Evolutionary conservation across 2,113 vertebrate genomes (phyloP).

Genomic region (Dromaius novaehollandiae): DNA sequence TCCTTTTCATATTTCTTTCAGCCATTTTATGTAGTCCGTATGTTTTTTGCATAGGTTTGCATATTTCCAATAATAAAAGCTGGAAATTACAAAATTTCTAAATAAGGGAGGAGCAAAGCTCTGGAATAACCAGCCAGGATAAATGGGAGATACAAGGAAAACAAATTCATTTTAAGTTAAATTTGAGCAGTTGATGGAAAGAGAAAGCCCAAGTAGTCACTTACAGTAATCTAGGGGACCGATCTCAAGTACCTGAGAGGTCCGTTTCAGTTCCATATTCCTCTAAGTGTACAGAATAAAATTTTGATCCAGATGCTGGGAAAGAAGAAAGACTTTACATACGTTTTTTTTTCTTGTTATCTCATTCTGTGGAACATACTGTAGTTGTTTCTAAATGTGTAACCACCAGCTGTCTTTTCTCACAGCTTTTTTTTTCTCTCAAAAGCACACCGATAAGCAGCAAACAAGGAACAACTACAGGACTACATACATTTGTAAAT

Average conservation of each 20-base stretch:
- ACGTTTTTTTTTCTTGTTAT: slow-evolving; percentile 30
- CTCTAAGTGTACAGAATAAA: background rate
- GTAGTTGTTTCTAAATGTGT: slow-evolving; percentile 19
- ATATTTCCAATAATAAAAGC: background rate
- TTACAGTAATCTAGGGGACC: background rate
- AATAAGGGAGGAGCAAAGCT: background rate
- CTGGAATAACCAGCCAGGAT: background rate
- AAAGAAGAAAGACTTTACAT: slow-evolving; percentile 1
- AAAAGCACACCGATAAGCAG: slow-evolving; percentile 1
- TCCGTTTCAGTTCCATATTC: background rate
- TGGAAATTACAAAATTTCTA: background rate
- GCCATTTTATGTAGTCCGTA: background rate
- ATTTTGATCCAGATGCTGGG: background rate
- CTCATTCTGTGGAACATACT: slow-evolving; percentile 7
- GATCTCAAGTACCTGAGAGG: background rate
- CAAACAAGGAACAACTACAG: background rate
- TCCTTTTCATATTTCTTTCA: background rate
- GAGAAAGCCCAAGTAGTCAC: background rate
- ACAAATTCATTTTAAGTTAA: background rate
- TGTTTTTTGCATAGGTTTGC: background rate
- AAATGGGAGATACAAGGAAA: background rate
- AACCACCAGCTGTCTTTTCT: slow-evolving; percentile 67
- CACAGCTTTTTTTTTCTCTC: slow-evolving; percentile 33
- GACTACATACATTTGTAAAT: background rate
- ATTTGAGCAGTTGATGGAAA: background rate